Conservation (phyloP, 2,797 vertebrate species). For the Notoglanidium macrostoma region DNA sequence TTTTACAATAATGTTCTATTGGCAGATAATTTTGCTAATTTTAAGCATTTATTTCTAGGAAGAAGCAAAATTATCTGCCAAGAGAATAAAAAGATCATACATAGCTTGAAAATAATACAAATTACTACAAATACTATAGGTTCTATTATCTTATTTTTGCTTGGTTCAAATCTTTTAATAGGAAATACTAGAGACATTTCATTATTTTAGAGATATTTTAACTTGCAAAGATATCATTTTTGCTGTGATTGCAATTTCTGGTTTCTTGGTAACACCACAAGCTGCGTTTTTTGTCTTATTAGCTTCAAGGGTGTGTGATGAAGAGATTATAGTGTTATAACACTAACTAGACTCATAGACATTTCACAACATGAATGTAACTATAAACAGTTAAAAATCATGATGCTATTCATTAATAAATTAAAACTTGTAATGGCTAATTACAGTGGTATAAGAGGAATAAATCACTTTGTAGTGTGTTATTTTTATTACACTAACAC, state of each 20-base stretch:
- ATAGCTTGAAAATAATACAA: not conserved
- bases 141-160: not conserved
- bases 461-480: not conserved
- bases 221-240: not conserved
- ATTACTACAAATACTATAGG: not conserved
- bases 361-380: not conserved
- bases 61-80: no score
- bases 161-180: not conserved
- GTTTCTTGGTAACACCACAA: not conserved
- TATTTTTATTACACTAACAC: not conserved
- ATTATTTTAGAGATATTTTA: not conserved
- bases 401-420: not conserved
- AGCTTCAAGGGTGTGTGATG: not conserved
- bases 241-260: not conserved
- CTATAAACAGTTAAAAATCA: not conserved
- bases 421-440: not conserved
- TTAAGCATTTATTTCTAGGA: not conserved
- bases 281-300: not conserved
- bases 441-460: not conserved
- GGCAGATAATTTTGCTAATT: not conserved
- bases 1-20: not conserved
- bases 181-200: not conserved
- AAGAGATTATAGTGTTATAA: not conserved
- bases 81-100: no score
- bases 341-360: not conserved